Evolutionary conservation across 2,888 invertebrate species (phyloP).

Genomic region (Andrena hattorfiana): DNA sequence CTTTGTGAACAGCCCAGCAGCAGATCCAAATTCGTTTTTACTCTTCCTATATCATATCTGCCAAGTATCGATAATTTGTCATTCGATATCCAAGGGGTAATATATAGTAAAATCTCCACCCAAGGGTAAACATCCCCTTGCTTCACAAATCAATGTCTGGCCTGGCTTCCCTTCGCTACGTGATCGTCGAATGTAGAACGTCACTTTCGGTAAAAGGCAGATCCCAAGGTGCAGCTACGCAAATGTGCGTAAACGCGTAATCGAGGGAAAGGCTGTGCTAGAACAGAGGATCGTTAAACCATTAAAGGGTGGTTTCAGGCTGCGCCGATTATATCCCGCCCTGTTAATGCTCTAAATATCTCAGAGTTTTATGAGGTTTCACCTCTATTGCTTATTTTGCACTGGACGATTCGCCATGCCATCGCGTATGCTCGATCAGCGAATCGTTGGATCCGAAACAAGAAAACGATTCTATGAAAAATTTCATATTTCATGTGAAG

Average conservation of each 20-base stretch:
- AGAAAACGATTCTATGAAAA: no score
- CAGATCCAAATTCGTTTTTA: not conserved
- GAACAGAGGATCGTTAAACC: slow-evolving; percentile 16
- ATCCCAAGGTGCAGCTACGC: slow-evolving; percentile 30
- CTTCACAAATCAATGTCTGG: slow-evolving; percentile 14
- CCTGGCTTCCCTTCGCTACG: not conserved
- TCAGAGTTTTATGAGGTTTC: slow-evolving; percentile 4
- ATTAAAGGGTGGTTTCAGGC: slow-evolving; percentile 19
- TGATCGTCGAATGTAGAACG: slow-evolving; percentile 23
- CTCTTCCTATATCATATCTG: not conserved
- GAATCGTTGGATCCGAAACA: not conserved
- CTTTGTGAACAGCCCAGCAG: not conserved
- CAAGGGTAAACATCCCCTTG: not conserved
- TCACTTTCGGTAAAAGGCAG: slow-evolving; percentile 24
- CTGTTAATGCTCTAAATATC: slow-evolving; percentile 19
- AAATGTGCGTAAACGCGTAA: slow-evolving; percentile 37
- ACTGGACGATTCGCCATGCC: not conserved
- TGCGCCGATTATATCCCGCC: slow-evolving; percentile 11
- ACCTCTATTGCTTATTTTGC: not conserved
- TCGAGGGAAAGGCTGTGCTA: slow-evolving; percentile 17
- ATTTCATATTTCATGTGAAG: no score
- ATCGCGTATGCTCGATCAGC: not conserved
- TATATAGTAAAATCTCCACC: not conserved
- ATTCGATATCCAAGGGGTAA: not conserved
- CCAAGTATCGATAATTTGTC: not conserved